Evolutionary conservation across 2,113 vertebrate species (phyloP).

Genomic region (Chaenogobius annularis): DNA sequence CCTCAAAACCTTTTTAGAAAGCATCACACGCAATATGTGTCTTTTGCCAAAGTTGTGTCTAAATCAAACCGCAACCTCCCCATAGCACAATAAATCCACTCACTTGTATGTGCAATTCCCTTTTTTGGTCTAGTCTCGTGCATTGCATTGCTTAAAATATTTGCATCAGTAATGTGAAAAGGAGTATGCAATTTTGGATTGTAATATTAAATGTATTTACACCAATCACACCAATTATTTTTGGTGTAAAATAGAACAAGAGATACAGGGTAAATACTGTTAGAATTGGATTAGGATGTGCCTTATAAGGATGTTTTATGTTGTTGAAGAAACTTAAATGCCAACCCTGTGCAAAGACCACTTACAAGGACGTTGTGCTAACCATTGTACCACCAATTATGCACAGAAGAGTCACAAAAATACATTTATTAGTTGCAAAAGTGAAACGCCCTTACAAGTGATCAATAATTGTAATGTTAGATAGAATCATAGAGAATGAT

Average conservation of each 20-base stretch:
- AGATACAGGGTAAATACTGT: too few relatives aligned
- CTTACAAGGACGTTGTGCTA: too few relatives aligned
- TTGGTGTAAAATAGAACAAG: neutral
- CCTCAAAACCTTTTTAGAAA: constrained; percentile 23
- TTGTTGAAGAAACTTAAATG: too few relatives aligned
- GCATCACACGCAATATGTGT: neutral
- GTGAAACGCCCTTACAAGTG: constrained; percentile 50
- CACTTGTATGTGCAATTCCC: neutral
- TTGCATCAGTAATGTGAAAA: neutral
- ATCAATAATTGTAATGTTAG: constrained; percentile 14
- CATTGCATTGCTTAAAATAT: neutral
- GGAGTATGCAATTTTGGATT: neutral
- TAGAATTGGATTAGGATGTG: too few relatives aligned
- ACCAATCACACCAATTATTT: neutral
- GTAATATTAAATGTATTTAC: neutral
- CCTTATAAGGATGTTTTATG: too few relatives aligned
- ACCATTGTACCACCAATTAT: constrained; percentile 8
- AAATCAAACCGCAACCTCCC: neutral
- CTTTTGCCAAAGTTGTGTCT: neutral
- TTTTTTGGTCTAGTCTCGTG: neutral
- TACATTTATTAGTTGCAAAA: constrained; percentile 63
- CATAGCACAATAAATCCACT: neutral
- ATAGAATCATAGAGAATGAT: constrained; percentile 45
- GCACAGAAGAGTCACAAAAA: constrained; percentile 17
- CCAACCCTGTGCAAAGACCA: too few relatives aligned